Conservation (phyloP, 2,113 vertebrate species). For the Nothoprocta perdicaria region DNA sequence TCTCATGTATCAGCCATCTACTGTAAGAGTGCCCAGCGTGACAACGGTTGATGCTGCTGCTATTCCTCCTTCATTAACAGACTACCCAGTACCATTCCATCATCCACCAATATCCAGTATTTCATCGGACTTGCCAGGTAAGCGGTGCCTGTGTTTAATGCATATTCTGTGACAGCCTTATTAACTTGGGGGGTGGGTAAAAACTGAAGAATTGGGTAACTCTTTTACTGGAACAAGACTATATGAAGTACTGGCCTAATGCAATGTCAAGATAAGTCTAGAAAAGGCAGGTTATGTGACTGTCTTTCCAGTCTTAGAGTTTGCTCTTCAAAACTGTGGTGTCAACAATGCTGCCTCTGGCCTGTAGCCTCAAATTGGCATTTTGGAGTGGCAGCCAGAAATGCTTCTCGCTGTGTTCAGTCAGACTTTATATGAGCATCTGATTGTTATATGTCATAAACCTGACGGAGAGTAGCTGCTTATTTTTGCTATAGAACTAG, state of each 20-base stretch:
- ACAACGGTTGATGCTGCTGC: slow-evolving; percentile 86
- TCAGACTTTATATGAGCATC: background rate
- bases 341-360: background rate
- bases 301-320: background rate
- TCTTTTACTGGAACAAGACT: background rate
- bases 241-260: background rate
- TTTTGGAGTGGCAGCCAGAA: background rate
- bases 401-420: background rate
- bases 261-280: background rate
- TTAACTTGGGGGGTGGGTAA: background rate
- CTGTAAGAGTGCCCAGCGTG: slow-evolving; percentile 86
- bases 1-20: slow-evolving; percentile 90
- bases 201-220: background rate
- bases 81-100: slow-evolving; percentile 93
- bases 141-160: slow-evolving; percentile 36
- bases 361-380: background rate
- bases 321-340: background rate
- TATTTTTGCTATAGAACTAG: background rate
- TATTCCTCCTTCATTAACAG: slow-evolving; percentile 87
- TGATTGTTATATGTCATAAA: accelerated
- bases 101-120: slow-evolving; percentile 88
- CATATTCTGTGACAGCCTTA: background rate
- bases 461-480: background rate
- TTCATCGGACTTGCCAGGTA: slow-evolving; percentile 94
- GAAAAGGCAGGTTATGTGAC: background rate